These are phyloP conservation scores for Hyppa rectilinea DNA, from an alignment of 2,888 invertebrate species.

Conservation along the genomic window DNA sequence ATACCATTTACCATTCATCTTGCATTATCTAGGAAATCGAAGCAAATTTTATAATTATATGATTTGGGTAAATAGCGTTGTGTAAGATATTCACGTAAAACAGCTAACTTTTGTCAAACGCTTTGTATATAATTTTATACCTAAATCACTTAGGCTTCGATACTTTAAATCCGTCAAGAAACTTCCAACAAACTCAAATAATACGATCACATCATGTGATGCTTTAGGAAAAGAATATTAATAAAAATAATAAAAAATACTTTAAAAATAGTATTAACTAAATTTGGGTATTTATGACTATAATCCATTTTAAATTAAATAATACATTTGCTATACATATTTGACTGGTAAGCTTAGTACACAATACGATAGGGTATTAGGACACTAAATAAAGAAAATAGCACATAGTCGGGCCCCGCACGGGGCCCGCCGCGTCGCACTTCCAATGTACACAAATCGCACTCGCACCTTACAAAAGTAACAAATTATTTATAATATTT, in stretches of 20 bases:
- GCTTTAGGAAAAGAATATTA: conserved; percentile 82
- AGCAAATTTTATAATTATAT: conserved; percentile 66
- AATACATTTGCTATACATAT: conserved; percentile 89
- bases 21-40: conserved; percentile 72
- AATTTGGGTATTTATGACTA: conserved; percentile 91
- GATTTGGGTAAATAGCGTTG: conserved; percentile 69
- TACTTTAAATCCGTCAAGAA: conserved; percentile 74
- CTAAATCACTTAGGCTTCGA: conserved; percentile 75
- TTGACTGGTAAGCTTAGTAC: conserved; percentile 90
- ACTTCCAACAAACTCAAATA: conserved; percentile 81
- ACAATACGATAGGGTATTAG: conserved; percentile 87
- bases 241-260: conserved; percentile 81
- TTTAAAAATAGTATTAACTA: conserved; percentile 88
- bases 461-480: conserved; percentile 88
- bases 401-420: conserved; percentile 80
- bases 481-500: conserved; percentile 86
- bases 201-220: conserved; percentile 86
- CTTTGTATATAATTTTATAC: conserved; percentile 75
- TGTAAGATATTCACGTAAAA: conserved; percentile 67
- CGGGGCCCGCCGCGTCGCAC: conserved; percentile 71
- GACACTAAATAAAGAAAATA: conserved; percentile 88
- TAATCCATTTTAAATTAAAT: conserved; percentile 89
- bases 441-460: conserved; percentile 82
- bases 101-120: conserved; percentile 74
- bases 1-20: conserved; percentile 66